Base-by-base conservation (phyloP, 1,140 invertebrate species). In the Ceratosolen solmsi region DNA sequence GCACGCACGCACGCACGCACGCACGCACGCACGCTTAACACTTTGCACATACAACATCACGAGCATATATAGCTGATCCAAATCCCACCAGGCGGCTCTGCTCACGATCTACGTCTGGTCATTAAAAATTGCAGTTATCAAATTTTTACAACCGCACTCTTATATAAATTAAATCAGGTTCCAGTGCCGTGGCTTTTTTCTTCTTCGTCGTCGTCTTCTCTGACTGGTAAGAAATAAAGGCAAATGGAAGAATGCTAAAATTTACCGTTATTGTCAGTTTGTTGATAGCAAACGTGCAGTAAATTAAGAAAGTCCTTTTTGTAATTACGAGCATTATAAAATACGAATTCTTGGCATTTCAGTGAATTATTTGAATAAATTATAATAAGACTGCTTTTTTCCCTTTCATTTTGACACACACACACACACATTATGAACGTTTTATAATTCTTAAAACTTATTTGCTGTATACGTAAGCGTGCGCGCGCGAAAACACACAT, bases 41-140 rank as follows among this genome's bases (percentile, higher is more conserved):
- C 56, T 46, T 5, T 3, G 30, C 63, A 38, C 33, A 68, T 27
- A 15, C 71, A 76, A 72, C 78, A 41, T 36, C 51, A 41, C 17
- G 74, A 30, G 72, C 84, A 77, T 83, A n/a, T n/a, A 85, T 87
- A 84, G 83, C 79, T 76, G 78, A 88, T 85, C 87, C 87, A 87
- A 86, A 88, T 87, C 85, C 84, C 83, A 81, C 83, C 83, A 81
- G 79, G 46, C 46, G 60, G 80, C 58, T 33, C 33, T 54, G 82
- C 56, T 71, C 75, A 38, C 79, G 72, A 73, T 65, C 83, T 74
- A 79, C 79, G 80, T 38, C 27, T 63, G 33, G 65, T 70, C 75
- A 78, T 82, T 82, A 82, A 82, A 82, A 79, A 79, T 80, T 79
- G 78, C 76, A 80, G 77, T 80, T 79, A 79, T 83, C 82, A 83